Conservation (phyloP, 37 sponge, comb jelly and placozoan species). For the Diacarnus erythraeanus region DNA sequence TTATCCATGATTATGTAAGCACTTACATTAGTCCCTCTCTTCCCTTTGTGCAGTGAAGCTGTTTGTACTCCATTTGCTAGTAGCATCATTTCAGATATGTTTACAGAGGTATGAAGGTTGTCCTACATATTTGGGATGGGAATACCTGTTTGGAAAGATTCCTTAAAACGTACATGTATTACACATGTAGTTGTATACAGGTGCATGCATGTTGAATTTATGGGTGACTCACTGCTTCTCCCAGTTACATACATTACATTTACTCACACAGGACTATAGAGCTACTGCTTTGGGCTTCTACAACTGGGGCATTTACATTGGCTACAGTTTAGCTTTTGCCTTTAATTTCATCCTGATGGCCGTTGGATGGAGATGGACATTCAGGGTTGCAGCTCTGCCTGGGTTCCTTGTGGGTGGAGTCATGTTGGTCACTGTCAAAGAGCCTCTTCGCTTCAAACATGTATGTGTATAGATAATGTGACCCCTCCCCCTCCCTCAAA, state of each 20-base stretch:
- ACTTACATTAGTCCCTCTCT: background rate
- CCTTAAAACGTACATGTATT: no score
- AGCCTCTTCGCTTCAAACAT: conserved; percentile 41
- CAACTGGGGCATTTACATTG: conserved; percentile 76
- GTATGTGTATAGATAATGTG: no score
- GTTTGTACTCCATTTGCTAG: conserved; percentile 77
- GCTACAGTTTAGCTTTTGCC: conserved; percentile 74
- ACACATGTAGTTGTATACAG: no score
- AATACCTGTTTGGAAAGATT: no score
- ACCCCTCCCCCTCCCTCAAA: no score
- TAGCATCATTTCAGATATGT: conserved; percentile 73
- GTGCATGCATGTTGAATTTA: no score
- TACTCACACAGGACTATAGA: conserved; percentile 35
- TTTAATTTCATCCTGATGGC: conserved; percentile 50
- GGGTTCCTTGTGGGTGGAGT: conserved; percentile 53
- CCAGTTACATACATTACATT: background rate
- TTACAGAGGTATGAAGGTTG: conserved; percentile 50
- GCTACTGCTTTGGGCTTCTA: conserved; percentile 76
- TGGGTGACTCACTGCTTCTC: background rate
- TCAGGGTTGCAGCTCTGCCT: conserved; percentile 52
- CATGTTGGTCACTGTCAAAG: conserved; percentile 58
- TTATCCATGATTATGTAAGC: background rate
- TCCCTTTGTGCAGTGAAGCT: conserved; percentile 49
- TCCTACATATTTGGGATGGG: no score
- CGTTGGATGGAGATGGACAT: conserved; percentile 70